Conservation (phyloP, 2,797 vertebrate genomes). For the Microcaecilia unicolor region DNA sequence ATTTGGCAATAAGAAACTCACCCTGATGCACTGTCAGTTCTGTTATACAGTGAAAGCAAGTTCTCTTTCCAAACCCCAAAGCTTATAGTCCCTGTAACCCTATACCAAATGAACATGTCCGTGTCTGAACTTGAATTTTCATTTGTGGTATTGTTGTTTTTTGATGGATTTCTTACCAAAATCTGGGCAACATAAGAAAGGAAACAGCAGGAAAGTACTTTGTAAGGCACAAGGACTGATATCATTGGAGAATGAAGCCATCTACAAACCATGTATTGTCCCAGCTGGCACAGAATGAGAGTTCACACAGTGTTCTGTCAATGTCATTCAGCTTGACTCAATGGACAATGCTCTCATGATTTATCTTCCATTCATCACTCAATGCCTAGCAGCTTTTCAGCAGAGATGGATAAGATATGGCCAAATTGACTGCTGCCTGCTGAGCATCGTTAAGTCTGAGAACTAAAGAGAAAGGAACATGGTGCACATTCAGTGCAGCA, state of each 20-base stretch:
- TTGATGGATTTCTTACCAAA: slow-evolving; percentile 29
- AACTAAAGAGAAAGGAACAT: slow-evolving; percentile 32
- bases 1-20: too few species aligned
- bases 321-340: slow-evolving; percentile 52
- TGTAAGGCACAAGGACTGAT: slow-evolving; percentile 37
- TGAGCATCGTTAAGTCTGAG: slow-evolving; percentile 54
- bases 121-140: slow-evolving; percentile 36
- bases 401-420: slow-evolving; percentile 53
- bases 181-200: slow-evolving; percentile 37
- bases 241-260: slow-evolving; percentile 38
- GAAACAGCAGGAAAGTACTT: slow-evolving; percentile 39
- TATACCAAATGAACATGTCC: too few species aligned
- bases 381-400: slow-evolving; percentile 46
- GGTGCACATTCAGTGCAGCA: slow-evolving; percentile 18
- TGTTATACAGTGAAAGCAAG: too few species aligned
- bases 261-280: slow-evolving; percentile 48
- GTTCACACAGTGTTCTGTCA: slow-evolving; percentile 48
- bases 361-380: slow-evolving; percentile 61
- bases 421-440: slow-evolving; percentile 56
- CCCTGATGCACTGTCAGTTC: too few species aligned
- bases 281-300: slow-evolving; percentile 50
- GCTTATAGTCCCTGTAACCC: too few species aligned
- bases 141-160: slow-evolving; percentile 29
- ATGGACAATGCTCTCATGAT: slow-evolving; percentile 51
- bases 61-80: too few species aligned